phyloP scores from a whole-genome alignment of 2,797 vertebrate species.

The Botia kubotai region DNA sequence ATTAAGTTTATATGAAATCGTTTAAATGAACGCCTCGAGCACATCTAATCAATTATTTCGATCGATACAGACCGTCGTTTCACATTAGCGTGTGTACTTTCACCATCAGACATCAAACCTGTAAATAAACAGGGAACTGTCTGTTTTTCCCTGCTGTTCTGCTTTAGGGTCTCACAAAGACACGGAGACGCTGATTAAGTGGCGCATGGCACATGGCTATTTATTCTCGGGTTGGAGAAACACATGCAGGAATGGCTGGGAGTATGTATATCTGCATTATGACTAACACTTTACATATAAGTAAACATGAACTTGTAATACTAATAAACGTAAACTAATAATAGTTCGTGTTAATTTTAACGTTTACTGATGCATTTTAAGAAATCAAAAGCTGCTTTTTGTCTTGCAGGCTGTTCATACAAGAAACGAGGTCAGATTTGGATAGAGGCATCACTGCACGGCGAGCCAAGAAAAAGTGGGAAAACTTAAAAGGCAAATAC shows the following conservation, averaged over 20 bases:
- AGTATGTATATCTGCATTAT: constrained; percentile 58
- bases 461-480: constrained; percentile 43
- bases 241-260: constrained; percentile 78
- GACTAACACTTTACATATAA: too few species aligned
- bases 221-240: constrained; percentile 78
- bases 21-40: not conserved
- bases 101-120: too few species aligned
- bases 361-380: too few species aligned
- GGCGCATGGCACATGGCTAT: constrained; percentile 74
- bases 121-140: too few species aligned
- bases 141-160: too few species aligned
- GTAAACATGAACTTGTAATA: too few species aligned
- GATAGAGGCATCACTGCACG: constrained; percentile 34
- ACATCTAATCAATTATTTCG: too few species aligned
- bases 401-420: constrained; percentile 19
- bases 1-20: not conserved
- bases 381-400: too few species aligned
- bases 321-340: too few species aligned
- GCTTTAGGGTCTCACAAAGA: constrained; percentile 76
- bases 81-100: too few species aligned
- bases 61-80: too few species aligned
- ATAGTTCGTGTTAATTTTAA: too few species aligned
- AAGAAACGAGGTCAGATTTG: constrained; percentile 6
- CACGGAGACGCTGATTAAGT: constrained; percentile 75
- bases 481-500: constrained; percentile 46